Percentiles rank a stretch among this genome's conserved stretches.
Conservation (phyloP, 2,888 invertebrate genomes). For the Microplitis manilae region DNA sequence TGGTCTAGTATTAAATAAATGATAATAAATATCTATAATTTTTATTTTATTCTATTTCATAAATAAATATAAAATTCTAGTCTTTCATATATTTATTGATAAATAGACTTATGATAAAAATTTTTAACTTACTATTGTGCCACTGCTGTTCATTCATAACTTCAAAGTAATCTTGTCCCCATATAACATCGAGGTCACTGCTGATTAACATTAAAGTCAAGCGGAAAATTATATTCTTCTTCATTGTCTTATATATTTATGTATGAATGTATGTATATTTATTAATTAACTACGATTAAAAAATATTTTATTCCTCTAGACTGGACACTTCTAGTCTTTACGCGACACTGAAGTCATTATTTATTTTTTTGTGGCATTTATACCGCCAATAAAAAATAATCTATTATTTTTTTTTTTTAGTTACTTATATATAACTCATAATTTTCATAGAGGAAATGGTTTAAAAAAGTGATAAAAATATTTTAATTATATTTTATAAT, state of each 20-base stretch:
- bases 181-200: not conserved
- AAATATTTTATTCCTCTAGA: too few relatives aligned
- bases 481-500: not conserved
- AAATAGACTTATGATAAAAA: not conserved
- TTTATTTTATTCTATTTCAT: too few relatives aligned
- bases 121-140: conserved; percentile 1
- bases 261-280: not conserved
- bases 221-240: not conserved
- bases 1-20: not conserved
- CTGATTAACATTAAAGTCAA: not conserved
- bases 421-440: not conserved
- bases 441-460: not conserved
- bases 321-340: not conserved
- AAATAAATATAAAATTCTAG: too few relatives aligned
- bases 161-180: conserved; percentile 25
- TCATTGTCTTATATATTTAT: not conserved
- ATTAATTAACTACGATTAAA: not conserved
- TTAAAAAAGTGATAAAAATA: not conserved
- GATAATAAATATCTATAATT: not conserved
- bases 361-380: not conserved
- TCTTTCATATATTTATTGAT: too few relatives aligned
- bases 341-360: not conserved
- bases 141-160: not conserved
- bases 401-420: not conserved
- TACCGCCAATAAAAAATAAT: not conserved